phyloP scores from a whole-genome alignment of 2,888 invertebrate species.

The Bombyx huttoni region DNA sequence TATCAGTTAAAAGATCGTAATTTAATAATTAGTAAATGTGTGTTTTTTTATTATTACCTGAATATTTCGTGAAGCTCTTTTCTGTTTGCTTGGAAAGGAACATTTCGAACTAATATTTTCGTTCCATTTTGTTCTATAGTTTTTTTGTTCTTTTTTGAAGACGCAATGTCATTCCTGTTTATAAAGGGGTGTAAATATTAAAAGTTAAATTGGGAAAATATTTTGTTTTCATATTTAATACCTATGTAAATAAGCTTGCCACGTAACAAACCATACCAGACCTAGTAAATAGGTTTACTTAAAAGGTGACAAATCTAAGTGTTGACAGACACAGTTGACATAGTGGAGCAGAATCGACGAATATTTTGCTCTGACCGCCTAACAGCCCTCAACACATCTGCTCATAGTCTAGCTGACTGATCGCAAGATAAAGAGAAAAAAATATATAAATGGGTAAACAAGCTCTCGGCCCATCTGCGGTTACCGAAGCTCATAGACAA shows the following conservation, averaged over 20 bases:
- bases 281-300: no score
- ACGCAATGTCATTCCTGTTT: constrained; percentile 75
- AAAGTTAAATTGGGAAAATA: neutral
- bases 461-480: no score
- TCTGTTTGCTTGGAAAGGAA: constrained; percentile 94
- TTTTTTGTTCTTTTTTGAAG: constrained; percentile 72
- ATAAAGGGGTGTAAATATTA: constrained; percentile 7
- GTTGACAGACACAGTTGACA: no score
- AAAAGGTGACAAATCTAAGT: no score
- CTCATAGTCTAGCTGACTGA: no score
- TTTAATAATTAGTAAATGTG: neutral
- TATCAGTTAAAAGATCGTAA: constrained; percentile 12
- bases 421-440: neutral
- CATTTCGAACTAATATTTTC: constrained; percentile 93
- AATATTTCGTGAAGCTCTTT: constrained; percentile 90
- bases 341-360: no score
- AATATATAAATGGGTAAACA: no score
- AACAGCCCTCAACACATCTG: no score
- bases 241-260: no score
- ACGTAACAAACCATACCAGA: no score
- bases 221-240: neutral
- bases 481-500: no score
- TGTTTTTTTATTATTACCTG: constrained; percentile 69
- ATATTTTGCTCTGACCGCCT: no score
- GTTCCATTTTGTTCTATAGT: constrained; percentile 79